Percentiles rank a stretch among this genome's conserved stretches.
Conservation (phyloP, 2,888 invertebrate species). For the Brachyptera putata region DNA sequence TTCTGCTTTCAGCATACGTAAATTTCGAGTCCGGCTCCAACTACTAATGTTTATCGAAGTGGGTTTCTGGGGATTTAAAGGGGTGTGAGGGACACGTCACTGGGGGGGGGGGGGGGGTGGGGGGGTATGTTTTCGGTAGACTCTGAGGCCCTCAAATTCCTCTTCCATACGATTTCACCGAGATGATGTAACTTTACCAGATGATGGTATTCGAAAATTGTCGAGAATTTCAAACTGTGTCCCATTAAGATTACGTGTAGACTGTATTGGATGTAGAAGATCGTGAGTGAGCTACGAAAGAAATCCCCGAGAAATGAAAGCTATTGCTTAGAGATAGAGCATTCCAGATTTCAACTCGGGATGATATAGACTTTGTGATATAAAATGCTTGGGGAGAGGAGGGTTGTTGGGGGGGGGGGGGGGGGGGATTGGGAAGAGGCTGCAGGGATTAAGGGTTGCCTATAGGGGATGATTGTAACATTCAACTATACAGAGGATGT, state of each 20-base stretch:
- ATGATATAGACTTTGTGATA: slow-evolving; percentile 16
- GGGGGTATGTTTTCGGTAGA: no score
- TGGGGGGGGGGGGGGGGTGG: no score
- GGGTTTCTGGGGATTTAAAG: no score
- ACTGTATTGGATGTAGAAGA: slow-evolving; percentile 13
- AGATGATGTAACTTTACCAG: no score
- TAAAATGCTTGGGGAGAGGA: not conserved
- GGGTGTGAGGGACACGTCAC: no score
- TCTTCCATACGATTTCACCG: no score
- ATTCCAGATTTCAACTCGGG: slow-evolving; percentile 19
- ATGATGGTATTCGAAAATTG: not conserved
- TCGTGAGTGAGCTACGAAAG: slow-evolving; percentile 11
- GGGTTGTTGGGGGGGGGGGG: not conserved
- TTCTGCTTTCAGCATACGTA: no score
- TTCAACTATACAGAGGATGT: no score
- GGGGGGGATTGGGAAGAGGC: not conserved
- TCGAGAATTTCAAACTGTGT: not conserved
- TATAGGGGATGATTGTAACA: not conserved
- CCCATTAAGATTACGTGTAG: slow-evolving; percentile 6
- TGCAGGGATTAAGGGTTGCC: not conserved
- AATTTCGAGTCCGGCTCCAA: no score
- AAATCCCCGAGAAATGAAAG: slow-evolving; percentile 28
- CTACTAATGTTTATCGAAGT: no score
- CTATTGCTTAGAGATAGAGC: slow-evolving; percentile 27
- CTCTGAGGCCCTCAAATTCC: no score